Conservation (phyloP, 2,797 vertebrate species). For the Coccyzus lansbergi region DNA sequence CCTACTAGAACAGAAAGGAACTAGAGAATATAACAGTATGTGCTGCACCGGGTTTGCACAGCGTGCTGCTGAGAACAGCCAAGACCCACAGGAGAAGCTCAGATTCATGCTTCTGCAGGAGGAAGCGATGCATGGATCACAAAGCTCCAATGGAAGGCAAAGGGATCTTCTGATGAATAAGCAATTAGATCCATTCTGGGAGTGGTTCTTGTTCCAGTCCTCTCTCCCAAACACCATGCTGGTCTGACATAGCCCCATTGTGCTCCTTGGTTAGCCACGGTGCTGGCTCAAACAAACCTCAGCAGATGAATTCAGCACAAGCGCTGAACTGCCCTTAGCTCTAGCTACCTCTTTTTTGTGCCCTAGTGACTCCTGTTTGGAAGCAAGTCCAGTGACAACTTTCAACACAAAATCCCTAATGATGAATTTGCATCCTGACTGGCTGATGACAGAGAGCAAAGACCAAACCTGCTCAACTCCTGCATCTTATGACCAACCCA, state of each 20-base stretch:
- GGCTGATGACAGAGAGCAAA: background rate
- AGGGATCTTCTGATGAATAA: background rate
- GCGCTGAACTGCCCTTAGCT: background rate
- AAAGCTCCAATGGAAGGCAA: background rate
- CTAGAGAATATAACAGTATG: background rate
- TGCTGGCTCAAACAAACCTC: background rate
- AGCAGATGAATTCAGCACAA: background rate
- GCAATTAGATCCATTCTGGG: background rate
- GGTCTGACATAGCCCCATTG: background rate
- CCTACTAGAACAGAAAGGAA: background rate
- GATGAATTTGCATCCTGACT: background rate
- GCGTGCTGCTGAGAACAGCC: background rate
- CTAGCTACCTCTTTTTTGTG: background rate
- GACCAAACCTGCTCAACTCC: background rate
- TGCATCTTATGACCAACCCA: background rate
- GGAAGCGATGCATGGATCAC: background rate
- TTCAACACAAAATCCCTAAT: background rate
- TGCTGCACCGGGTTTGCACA: background rate
- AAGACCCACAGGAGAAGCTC: background rate
- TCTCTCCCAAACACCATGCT: fast-evolving
- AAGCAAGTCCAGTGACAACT: background rate
- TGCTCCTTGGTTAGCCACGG: background rate
- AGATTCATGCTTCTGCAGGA: background rate
- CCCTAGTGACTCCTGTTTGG: background rate
- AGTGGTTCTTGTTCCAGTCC: background rate